These are phyloP conservation scores for Hartigia nigra DNA, from an alignment of 2,888 invertebrate genomes.

Conservation along the genomic window DNA sequence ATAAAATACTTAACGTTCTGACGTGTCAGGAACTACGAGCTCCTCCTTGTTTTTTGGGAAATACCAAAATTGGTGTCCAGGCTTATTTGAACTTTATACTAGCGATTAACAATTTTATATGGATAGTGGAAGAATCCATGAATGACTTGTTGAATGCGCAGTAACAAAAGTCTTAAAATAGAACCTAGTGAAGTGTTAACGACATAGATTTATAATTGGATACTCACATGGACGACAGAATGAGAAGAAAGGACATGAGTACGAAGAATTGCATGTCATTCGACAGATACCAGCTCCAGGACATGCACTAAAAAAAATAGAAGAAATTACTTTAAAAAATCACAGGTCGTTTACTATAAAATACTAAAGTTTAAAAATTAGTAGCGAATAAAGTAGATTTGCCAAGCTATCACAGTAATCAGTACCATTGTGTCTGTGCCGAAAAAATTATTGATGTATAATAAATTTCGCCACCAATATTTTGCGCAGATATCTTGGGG, in stretches of 20 bases:
- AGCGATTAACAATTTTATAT: background rate
- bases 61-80: background rate
- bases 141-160: background rate
- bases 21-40: background rate
- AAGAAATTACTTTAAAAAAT: background rate
- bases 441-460: constrained; percentile 68
- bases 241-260: constrained; percentile 58
- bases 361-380: background rate
- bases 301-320: constrained; percentile 60
- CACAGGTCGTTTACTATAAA: background rate
- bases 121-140: background rate
- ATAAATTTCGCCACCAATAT: constrained; percentile 69
- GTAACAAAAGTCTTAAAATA: background rate
- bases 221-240: constrained; percentile 66
- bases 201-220: background rate
- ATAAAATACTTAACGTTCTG: constrained; percentile 8
- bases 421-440: constrained; percentile 62
- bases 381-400: background rate
- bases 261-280: constrained; percentile 67
- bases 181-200: background rate
- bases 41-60: background rate
- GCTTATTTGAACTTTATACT: background rate
- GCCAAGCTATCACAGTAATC: background rate
- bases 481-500: constrained; percentile 64
- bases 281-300: constrained; percentile 69